phyloP scores from a whole-genome alignment of 2,888 invertebrate genomes.

The Leptinotarsa haldemani region DNA sequence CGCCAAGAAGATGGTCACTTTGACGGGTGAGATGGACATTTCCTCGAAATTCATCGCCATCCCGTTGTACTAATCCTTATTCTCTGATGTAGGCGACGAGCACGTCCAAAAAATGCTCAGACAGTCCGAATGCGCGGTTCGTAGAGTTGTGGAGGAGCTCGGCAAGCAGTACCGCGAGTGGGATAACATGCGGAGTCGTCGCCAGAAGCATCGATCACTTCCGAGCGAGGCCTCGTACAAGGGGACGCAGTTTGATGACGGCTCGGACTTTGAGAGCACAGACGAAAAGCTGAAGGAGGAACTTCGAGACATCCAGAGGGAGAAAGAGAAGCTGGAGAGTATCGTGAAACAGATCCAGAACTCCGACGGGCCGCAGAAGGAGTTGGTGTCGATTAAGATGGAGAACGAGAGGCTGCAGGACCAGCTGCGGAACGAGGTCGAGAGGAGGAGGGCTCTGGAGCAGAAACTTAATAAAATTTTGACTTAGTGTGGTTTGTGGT shows the following conservation, averaged over 20 bases:
- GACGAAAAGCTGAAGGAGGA: conserved; percentile 32
- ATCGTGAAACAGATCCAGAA: conserved; percentile 30
- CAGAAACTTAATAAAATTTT: conserved; percentile 24
- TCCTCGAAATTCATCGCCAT: too few species aligned
- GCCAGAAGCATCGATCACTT: neutral
- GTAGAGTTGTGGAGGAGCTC: conserved; percentile 58
- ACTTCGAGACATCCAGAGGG: conserved; percentile 30
- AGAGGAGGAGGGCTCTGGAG: conserved; percentile 28
- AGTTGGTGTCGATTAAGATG: conserved; percentile 21
- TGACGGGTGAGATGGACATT: conserved; percentile 40
- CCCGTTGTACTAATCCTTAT: neutral
- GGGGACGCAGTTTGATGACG: neutral
- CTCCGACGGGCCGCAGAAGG: conserved; percentile 26
- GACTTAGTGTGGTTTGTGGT: neutral
- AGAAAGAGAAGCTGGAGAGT: conserved; percentile 29
- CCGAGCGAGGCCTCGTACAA: neutral
- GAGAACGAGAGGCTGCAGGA: conserved; percentile 35
- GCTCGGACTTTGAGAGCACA: conserved; percentile 30
- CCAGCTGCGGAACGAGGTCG: conserved; percentile 28
- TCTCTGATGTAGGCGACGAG: conserved; percentile 48
- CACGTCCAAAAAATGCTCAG: conserved; percentile 59
- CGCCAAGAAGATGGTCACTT: conserved; percentile 47
- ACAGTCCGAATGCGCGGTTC: conserved; percentile 61
- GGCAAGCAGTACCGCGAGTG: conserved; percentile 55
- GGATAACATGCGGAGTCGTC: conserved; percentile 41